These are phyloP conservation scores for Cyanocitta stelleri DNA, from an alignment of 2,113 vertebrate genomes.

Conservation along the genomic window DNA sequence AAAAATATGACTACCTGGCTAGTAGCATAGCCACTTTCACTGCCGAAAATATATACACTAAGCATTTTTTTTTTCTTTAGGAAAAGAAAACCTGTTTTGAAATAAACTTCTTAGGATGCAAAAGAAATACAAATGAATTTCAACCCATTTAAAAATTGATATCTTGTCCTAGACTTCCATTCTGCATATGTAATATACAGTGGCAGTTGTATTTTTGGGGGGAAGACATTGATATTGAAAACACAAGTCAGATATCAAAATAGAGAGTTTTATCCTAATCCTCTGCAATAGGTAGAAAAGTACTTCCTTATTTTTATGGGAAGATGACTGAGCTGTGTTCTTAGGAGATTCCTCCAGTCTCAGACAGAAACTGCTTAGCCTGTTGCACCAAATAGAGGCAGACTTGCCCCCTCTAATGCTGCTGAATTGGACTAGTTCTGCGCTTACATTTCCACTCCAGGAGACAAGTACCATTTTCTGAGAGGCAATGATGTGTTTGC, in stretches of 20 bases:
- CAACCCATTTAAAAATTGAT: neutral
- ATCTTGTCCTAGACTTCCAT: neutral
- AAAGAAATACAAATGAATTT: neutral
- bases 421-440: neutral
- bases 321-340: neutral
- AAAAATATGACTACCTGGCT: neutral
- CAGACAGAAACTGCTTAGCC: neutral
- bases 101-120: neutral
- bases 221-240: neutral
- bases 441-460: neutral
- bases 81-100: neutral
- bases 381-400: neutral
- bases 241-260: neutral
- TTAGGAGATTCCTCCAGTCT: neutral
- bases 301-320: accelerated
- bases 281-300: neutral
- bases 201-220: neutral
- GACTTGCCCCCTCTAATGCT: neutral
- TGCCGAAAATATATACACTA: neutral
- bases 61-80: neutral
- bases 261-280: neutral
- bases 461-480: neutral
- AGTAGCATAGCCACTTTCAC: neutral
- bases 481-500: neutral
- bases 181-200: neutral